Conservation (phyloP, 2,888 invertebrate species). For the Cordilura impudica region DNA sequence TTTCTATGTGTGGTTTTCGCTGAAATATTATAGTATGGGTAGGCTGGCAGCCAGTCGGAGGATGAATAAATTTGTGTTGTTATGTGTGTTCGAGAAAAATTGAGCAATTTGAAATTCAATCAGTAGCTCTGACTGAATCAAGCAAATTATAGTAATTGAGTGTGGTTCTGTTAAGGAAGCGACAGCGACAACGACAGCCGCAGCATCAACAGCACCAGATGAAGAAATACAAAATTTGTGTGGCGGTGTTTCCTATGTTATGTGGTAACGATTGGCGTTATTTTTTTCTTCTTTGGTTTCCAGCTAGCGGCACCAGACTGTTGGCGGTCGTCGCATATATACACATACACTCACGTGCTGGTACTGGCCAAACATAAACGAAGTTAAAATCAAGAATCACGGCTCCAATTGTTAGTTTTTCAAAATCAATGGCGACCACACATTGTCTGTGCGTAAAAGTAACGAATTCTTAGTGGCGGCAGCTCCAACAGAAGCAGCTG, state of each 20-base stretch:
- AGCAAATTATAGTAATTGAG: constrained; percentile 78
- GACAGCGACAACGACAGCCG: neutral
- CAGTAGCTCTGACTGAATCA: constrained; percentile 73
- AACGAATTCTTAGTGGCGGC: constrained; percentile 57
- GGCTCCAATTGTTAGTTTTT: constrained; percentile 61
- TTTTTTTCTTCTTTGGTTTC: constrained; percentile 37
- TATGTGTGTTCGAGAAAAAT: constrained; percentile 75
- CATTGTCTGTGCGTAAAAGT: constrained; percentile 52
- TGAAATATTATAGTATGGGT: constrained; percentile 46
- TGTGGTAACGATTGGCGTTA: constrained; percentile 53
- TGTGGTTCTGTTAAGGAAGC: constrained; percentile 65
- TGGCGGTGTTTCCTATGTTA: constrained; percentile 34
- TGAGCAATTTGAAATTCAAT: constrained; percentile 79
- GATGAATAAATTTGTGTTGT: constrained; percentile 55
- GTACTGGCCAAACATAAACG: constrained; percentile 5
- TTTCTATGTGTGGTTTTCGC: constrained; percentile 48
- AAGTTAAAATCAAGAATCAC: constrained; percentile 46
- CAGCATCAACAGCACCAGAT: constrained; percentile 1
- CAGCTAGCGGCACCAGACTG: constrained; percentile 60
- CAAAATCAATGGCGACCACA: constrained; percentile 59
- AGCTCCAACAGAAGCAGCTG: constrained; percentile 62
- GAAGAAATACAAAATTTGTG: constrained; percentile 39
- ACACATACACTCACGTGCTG: neutral
- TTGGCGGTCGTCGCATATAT: constrained; percentile 60
- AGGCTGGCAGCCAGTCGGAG: constrained; percentile 34